Evolutionary conservation across 2,797 vertebrate genomes (phyloP), one percentile per base, ranked within the genome.

Genomic region (Myotis pilosus): DNA sequence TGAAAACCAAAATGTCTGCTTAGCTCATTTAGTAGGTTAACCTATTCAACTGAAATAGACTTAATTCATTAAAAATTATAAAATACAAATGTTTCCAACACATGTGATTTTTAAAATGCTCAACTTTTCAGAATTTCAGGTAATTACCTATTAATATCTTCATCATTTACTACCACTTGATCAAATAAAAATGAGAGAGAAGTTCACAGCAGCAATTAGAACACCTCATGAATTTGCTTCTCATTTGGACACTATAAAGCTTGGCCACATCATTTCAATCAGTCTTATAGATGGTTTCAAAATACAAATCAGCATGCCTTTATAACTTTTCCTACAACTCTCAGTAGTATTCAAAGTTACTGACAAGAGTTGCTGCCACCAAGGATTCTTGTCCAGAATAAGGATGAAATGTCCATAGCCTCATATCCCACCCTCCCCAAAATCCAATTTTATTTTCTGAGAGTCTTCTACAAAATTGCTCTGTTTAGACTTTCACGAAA

Each of bases 21-120:
- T 80, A n/a, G 17, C 15, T 76, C 10, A 75, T 28, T 68, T 74
- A 82, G 8, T 68, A 23, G 8, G 36, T 79, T 86, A 85, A 86
- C 15, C 38, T 76, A 68, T 11, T 60, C 17, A 93, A 69, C 33
- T 55, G 57, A 94, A 80, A 83, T 60, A 66, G 66, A 64, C 10
- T 47, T 85, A 41, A 92, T 28, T 92, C 38, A 47, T 47, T 81
- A 62, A 94, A 89, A 95, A 83, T 44, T 38, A 1, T 83, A 87
- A 57, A 81, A 84, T 19, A 75, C 22, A 89, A 91, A 91, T 53
- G 23, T 36, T 84, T 83, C 53, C 53, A 83, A 38, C 49, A 90
- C 85, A 16, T 84, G 16, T 64, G 25, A 92, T 71, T 82, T 89
- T 82, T 89, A 64, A 64, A 90, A 87, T 92, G n/a, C 44, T 89